Conservation (phyloP, 2,797 vertebrate species). For the Helarctos malayanus region DNA sequence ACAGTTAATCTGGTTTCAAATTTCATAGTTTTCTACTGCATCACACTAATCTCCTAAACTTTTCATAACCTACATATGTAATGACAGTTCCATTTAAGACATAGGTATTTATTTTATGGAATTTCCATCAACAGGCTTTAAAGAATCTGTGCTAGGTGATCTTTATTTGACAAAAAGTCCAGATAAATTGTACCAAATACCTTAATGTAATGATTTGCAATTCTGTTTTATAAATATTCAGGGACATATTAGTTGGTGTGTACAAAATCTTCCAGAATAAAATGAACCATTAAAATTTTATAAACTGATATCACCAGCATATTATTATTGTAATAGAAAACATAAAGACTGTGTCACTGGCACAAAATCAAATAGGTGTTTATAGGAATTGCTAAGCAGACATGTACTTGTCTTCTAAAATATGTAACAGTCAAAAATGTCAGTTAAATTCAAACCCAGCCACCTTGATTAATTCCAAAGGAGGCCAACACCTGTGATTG, state of each 20-base stretch:
- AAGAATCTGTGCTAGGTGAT: constrained; percentile 11
- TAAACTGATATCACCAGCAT: neutral
- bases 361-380: constrained; percentile 55
- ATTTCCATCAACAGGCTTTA: constrained; percentile 20
- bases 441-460: constrained; percentile 57
- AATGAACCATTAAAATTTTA: constrained; percentile 64
- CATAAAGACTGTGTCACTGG: constrained; percentile 22
- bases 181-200: constrained; percentile 40
- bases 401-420: constrained; percentile 56
- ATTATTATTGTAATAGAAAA: constrained; percentile 50
- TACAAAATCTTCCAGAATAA: constrained; percentile 58
- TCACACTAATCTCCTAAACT: neutral
- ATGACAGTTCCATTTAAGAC: neutral
- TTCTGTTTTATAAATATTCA: constrained; percentile 63
- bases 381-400: constrained; percentile 57
- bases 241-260: neutral
- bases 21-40: neutral
- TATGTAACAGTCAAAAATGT: constrained; percentile 43
- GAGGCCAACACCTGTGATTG: neutral
- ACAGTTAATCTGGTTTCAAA: neutral
- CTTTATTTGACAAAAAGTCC: constrained; percentile 35
- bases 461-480: constrained; percentile 60
- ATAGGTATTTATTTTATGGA: constrained; percentile 35
- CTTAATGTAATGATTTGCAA: constrained; percentile 24
- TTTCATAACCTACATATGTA: neutral